phyloP scores from a whole-genome alignment of 2,113 vertebrate genomes.

The Ahaetulla prasina region DNA sequence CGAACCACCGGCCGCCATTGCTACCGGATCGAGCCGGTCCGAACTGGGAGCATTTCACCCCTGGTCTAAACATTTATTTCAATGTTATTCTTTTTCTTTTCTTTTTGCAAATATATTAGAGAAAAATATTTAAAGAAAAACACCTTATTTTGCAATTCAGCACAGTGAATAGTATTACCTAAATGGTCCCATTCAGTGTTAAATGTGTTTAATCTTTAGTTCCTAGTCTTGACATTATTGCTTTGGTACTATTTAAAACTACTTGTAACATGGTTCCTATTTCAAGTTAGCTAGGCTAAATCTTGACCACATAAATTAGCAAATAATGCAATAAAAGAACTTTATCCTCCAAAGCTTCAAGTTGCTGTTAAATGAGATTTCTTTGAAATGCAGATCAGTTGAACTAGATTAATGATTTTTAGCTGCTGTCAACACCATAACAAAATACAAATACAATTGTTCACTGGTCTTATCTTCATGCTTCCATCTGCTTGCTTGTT shows the following conservation, averaged over 20 bases:
- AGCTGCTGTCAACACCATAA: constrained; percentile 99
- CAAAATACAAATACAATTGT: constrained; percentile 99
- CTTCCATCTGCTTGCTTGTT: constrained; percentile 99
- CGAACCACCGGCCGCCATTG: too few relatives aligned
- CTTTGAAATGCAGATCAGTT: constrained; percentile 99
- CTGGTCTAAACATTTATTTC: constrained; percentile 30
- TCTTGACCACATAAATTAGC: constrained; percentile 99
- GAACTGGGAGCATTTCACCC: too few relatives aligned
- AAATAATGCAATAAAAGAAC: constrained; percentile 99
- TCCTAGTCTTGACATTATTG: constrained; percentile 97
- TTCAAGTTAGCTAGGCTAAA: constrained; percentile 90
- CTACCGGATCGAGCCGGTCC: too few relatives aligned
- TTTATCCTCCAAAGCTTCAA: constrained; percentile 96
- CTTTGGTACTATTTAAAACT: constrained; percentile 99
- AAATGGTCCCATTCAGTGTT: constrained; percentile 90
- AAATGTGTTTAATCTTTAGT: constrained; percentile 98
- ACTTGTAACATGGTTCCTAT: constrained; percentile 87
- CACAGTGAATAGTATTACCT: constrained; percentile 92
- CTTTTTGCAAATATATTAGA: neutral
- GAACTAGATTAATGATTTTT: constrained; percentile 99
- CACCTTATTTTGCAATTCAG: constrained; percentile 82
- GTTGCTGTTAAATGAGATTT: constrained; percentile 99
- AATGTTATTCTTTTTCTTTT: constrained; percentile 8
- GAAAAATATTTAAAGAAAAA: constrained; percentile 38
- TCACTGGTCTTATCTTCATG: constrained; percentile 96